Evolutionary conservation across 2,113 vertebrate species (phyloP), one percentile per base, ranked within the genome.

Genomic region (Mesocricetus auratus): DNA sequence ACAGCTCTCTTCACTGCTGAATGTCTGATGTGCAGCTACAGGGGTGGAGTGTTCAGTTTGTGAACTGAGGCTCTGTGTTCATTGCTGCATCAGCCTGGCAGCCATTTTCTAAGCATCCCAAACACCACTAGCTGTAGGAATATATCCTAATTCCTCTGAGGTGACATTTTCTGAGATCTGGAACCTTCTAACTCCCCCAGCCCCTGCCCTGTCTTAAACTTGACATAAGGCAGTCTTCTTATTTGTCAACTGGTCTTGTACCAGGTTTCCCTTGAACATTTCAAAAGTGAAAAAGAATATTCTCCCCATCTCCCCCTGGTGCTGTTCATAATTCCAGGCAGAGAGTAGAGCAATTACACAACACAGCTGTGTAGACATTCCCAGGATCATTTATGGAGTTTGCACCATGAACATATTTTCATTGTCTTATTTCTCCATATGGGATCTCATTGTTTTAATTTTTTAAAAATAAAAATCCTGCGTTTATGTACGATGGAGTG

Each of bases 331-430:
- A 96, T 97, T 97, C 96, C 94, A 86, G 47, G 81, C 95, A 97
- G 94, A 96, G 78, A 96, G 73, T 68, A 92, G 93, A 75, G 90
- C 81, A 95, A 91, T 96, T 96, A 95, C 95, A 74, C 29, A 82
- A 81, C 90, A 90, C 97, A 97, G 97, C 97, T 98, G 97, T 92
- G 93, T 74, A 94, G 95, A 96, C 73, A 95, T 95, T 88, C 62
- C 95, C 91, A 22, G 53, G 83, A 15, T 96, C 93, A 89, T 95
- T 94, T 95, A 71, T 79, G 64, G 96, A 85, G 93, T 88, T 96
- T 85, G 94, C 83, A 91, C 95, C 19, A 0, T 81, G 95, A 94
- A 86, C 75, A 94, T 88, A 82, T 89, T 94, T 94, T 71, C 90
- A 96, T 94, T 97, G 96, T 98, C 95, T 91, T 92, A 66, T 79